Base-by-base conservation (phyloP, 2,113 vertebrate genomes). In the Hippolais icterina region DNA sequence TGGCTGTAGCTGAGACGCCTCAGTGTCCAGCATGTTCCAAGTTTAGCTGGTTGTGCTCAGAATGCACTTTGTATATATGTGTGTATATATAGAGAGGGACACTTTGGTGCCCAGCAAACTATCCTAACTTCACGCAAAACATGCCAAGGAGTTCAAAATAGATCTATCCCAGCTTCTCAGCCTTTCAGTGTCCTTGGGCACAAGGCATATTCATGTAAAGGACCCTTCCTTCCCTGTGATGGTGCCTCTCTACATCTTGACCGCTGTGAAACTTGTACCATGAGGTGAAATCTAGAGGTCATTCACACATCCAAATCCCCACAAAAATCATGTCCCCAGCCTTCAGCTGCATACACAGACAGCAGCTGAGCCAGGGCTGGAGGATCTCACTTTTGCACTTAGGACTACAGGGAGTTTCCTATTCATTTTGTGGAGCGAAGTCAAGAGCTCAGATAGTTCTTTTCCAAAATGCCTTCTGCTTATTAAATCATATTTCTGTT, bases 401-500 rank as follows among this genome's bases (percentile, higher is more conserved):
- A 21, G 24, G 52, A 84, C 77, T 77, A 54, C 66, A 63, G 54
- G 71, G 85, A 88, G 68, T 81, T 88, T 88, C 33, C 21, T 74
- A 50, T 59, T 92, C 64, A 12, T 79, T 87, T 59, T 29, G n/a
- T 87, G 44, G 49, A 78, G 46, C 4, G 3, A 63, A n/a, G 14
- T 68, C 60, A 80, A 89, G 23, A 90, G 50, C 64, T 75, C 27
- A 90, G 63, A 93, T 31, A 42, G 19, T 50, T 72, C 35, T 92
- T 84, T 85, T 87, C 59, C 91, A 70, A 74, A 91, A 77, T 52
- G 24, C 42, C 53, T 91, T 60, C 63, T 89, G 54, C 77, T 82
- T 37, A 1, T 93, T 90, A 69, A 83, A 61, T 83, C 71, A 42
- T 85, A 79, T 90, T 94, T 94, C 83, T 94, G 52, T 91, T 94